Conservation (phyloP, 2,888 invertebrate genomes). For the Drosophila paranaensis region DNA sequence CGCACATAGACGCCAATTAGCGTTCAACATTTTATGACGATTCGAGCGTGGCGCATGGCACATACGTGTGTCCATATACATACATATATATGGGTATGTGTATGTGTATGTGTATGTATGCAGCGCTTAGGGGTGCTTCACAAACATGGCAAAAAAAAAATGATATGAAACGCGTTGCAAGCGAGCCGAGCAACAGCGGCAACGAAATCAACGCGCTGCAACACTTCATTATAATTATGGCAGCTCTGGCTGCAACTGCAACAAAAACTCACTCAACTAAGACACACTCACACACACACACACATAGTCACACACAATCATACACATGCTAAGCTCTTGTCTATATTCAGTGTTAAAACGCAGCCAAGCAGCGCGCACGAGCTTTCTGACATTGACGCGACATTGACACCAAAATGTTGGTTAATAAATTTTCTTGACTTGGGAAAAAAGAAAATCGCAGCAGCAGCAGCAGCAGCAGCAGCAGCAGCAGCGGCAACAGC, state of each 20-base stretch:
- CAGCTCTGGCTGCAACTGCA: constrained; percentile 49
- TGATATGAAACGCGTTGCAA: constrained; percentile 37
- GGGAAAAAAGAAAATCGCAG: constrained; percentile 37
- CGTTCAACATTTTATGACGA: constrained; percentile 81
- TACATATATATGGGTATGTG: too few relatives aligned
- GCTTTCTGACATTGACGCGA: constrained; percentile 74
- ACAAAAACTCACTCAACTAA: constrained; percentile 41
- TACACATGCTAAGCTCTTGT: constrained; percentile 3
- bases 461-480: constrained; percentile 7
- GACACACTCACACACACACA: constrained; percentile 5
- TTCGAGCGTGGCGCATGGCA: constrained; percentile 67
- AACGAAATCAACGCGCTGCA: constrained; percentile 63
- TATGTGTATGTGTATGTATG: constrained; percentile 16
- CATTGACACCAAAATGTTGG: constrained; percentile 76
- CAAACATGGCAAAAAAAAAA: constrained; percentile 36
- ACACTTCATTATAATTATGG: constrained; percentile 79
- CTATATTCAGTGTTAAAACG: constrained; percentile 13
- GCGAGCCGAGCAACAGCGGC: constrained; percentile 37
- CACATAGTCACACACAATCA: background rate
- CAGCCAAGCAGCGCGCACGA: constrained; percentile 27
- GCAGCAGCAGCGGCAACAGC: constrained; percentile 1
- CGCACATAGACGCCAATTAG: constrained; percentile 77
- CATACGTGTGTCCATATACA: constrained; percentile 8
- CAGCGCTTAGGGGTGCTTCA: constrained; percentile 64
- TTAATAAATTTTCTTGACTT: constrained; percentile 62